Evolutionary conservation across 2,113 vertebrate species (phyloP), one percentile per base, ranked within the genome.

Genomic region (Nycticebus coucang): DNA sequence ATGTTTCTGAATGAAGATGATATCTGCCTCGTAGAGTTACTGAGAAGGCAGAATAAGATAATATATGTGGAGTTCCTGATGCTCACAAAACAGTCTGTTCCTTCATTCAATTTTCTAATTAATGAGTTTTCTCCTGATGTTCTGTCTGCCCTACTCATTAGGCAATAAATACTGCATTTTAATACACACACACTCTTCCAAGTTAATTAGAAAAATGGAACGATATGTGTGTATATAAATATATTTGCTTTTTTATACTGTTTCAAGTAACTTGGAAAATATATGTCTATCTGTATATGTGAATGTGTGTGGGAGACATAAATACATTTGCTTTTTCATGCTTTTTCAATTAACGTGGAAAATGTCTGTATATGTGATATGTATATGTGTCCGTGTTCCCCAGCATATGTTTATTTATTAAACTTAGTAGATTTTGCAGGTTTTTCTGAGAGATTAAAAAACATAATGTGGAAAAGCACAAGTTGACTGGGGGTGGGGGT

Each of bases 1-100:
- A 86, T 59, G 9, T 95, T 94, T 91, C 71, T 71, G 64, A 90
- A 55, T 71, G 35, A 84, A 13, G 12, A 37, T 66, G 83, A 84
- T 94, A 24, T 6, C 21, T 94, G 35, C 41, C 55, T 87, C 11
- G 12, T 15, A 84, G 57, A 77, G 19, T 37, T 37, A 50, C n/a
- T n/a, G 19, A 89, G 17, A 69, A 75, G n/a, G 28, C 55, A 78
- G 7, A 24, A 79, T 62, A 84, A 37, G 28, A 87, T 53, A 33
- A 60, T 4, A 15, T 11, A 59, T 17, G 19, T 68, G 35, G 81
- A 75, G 24, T 60, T 62, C 2, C 37, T 72, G 9, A 17, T 80
- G 21, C 19, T 88, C 15, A 93, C 21, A n/a, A 60, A 77, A 60
- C 14, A 71, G 7, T 7, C 86, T 80, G 2, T 24, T 37, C 50